phyloP scores from a whole-genome alignment of 2,888 invertebrate genomes.

The Pheosia gnoma region DNA sequence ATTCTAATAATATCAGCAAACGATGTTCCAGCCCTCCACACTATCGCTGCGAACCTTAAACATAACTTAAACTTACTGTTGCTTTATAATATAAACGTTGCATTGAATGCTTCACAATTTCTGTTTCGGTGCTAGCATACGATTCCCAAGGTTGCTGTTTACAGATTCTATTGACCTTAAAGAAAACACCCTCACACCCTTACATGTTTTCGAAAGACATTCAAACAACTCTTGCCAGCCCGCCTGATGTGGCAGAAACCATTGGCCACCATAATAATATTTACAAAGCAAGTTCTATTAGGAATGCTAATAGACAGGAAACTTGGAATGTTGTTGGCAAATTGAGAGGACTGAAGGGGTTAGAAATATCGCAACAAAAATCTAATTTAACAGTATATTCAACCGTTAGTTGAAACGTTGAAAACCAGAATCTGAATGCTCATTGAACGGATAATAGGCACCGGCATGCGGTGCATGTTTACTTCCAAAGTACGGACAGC shows the following conservation, averaged over 20 bases:
- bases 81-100: background rate
- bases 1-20: slow-evolving; percentile 64
- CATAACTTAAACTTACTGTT: slow-evolving; percentile 9
- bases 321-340: background rate
- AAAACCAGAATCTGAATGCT: background rate
- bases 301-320: slow-evolving; percentile 1
- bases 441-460: slow-evolving; percentile 31
- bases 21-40: slow-evolving; percentile 39
- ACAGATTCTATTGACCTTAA: too few species aligned
- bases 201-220: too few species aligned
- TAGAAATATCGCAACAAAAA: too few species aligned
- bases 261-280: too few species aligned
- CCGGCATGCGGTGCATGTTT: slow-evolving; percentile 68
- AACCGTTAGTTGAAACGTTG: background rate
- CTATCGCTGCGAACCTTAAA: slow-evolving; percentile 38
- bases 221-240: too few species aligned
- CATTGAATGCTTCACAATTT: too few species aligned
- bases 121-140: too few species aligned
- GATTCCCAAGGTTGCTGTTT: too few species aligned
- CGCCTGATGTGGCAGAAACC: too few species aligned
- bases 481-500: slow-evolving; percentile 58
- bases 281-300: background rate
- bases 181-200: too few species aligned
- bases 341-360: background rate
- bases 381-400: too few species aligned